phyloP scores from a whole-genome alignment of 2,888 invertebrate genomes.

The Pharmacophagus antenor region DNA sequence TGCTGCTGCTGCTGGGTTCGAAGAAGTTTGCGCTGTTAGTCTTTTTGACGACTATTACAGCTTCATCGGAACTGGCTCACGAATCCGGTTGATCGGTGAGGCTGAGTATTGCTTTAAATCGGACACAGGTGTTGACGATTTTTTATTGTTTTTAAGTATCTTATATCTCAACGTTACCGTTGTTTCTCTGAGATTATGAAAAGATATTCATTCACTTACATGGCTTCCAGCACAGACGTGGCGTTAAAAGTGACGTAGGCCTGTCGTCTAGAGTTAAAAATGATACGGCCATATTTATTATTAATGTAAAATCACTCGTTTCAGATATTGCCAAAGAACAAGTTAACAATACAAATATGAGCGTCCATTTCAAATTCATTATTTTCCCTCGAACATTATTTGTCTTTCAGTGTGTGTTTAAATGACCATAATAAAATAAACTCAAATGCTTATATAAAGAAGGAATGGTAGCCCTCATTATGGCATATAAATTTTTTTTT shows the following conservation, averaged over 20 bases:
- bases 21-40: too few relatives aligned
- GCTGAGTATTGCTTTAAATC: too few relatives aligned
- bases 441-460: neutral
- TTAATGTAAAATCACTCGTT: neutral
- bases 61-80: too few relatives aligned
- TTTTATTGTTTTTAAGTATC: too few relatives aligned
- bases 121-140: too few relatives aligned
- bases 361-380: slow-evolving; percentile 16
- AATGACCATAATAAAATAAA: neutral
- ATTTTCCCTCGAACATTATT: neutral
- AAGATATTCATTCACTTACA: too few relatives aligned
- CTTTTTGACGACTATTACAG: too few relatives aligned
- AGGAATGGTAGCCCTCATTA: neutral
- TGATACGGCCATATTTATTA: slow-evolving; percentile 36
- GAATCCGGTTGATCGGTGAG: too few relatives aligned
- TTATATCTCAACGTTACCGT: too few relatives aligned
- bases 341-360: slow-evolving; percentile 10
- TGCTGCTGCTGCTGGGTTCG: too few relatives aligned
- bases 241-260: slow-evolving; percentile 52
- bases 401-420: neutral
- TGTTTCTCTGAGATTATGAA: too few relatives aligned
- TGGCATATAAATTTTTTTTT: neutral
- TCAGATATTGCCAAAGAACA: neutral
- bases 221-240: slow-evolving; percentile 55
- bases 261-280: slow-evolving; percentile 51